Base-by-base conservation (phyloP, 2,113 vertebrate species). In the Lethenteron reissneri region DNA sequence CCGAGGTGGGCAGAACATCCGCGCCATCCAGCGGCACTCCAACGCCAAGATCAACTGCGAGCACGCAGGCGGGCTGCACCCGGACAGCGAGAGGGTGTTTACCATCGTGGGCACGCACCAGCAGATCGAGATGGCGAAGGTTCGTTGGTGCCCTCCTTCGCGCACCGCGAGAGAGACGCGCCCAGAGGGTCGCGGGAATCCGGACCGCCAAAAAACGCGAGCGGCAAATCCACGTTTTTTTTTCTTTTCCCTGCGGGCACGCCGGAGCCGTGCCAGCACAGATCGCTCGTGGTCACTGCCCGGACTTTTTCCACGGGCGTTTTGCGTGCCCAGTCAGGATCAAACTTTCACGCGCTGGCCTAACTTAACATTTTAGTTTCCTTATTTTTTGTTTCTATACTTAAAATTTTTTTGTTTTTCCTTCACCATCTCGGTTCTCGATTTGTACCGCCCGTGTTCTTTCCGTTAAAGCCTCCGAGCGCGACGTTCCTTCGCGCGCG, bases 1-100 rank as follows among this genome's bases (percentile, higher is more conserved):
- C 56, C 83, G 85, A n/a, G 86, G 88, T 0, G 89, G 88, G 0
- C 87, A 89, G 78, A 85, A 81, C 0, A 75, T 95, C n/a, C 84
- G 83, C 56, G 76, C 81, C 57, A 88, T 92, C 72, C 83, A 80
- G 73, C 83, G 81, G 57, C 83, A 78, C 56, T 86, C 87, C 0
- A 89, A 90, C 58, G 90, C 87, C 60, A 83, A 78, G 60, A 82
- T 95, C 25, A 58, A 71, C 1, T 92, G 86, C 10, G 77, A 79
- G 58, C 83, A 77, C 15, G 78, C 85, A 11, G 76, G 73, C 0
- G 76, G 78, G 1, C 73, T 74, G 0, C 70, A 56, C 0, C 56
- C 72, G 4, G 74, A 78, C 0, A 75, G 76, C 1, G 78, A 77
- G 11, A 80, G 84, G 58, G 60, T 71, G 5, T 78, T 94, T 74